phyloP scores from a whole-genome alignment of 2,888 invertebrate genomes.

The Nomada fucata region DNA sequence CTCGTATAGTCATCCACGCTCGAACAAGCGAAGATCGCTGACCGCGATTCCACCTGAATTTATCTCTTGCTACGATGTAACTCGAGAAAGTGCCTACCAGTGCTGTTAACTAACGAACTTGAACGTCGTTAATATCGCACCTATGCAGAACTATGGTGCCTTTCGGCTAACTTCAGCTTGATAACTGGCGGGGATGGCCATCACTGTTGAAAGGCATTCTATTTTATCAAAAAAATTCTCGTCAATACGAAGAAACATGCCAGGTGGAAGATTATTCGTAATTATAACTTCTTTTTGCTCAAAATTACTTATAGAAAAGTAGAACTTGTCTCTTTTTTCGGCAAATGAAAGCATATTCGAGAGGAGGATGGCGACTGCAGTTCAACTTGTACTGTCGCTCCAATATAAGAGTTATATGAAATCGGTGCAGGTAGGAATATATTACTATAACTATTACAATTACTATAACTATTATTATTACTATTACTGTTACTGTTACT shows the following conservation, averaged over 20 bases:
- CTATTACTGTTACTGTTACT: too few species aligned
- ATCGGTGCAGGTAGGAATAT: not conserved
- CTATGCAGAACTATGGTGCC: not conserved
- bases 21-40: slow-evolving; percentile 16
- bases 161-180: slow-evolving; percentile 10
- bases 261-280: not conserved
- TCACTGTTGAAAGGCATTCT: not conserved
- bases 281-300: not conserved
- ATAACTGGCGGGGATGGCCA: not conserved
- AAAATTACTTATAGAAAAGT: not conserved
- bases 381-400: not conserved
- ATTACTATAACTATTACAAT: too few species aligned
- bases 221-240: not conserved
- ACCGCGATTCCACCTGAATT: slow-evolving; percentile 13
- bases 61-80: slow-evolving; percentile 20
- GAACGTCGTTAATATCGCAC: slow-evolving; percentile 30
- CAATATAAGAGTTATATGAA: not conserved
- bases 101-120: slow-evolving; percentile 24
- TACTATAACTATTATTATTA: too few species aligned
- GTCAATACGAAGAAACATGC: not conserved
- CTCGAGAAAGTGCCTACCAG: slow-evolving; percentile 31
- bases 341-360: not conserved
- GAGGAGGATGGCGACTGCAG: not conserved
- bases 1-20: slow-evolving; percentile 6
- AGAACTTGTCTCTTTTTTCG: not conserved